A percentile compares a stretch with the other conserved stretches of the same genome.
phyloP scores from a whole-genome alignment of 2,797 vertebrate genomes.

The Novumbra hubbsi region DNA sequence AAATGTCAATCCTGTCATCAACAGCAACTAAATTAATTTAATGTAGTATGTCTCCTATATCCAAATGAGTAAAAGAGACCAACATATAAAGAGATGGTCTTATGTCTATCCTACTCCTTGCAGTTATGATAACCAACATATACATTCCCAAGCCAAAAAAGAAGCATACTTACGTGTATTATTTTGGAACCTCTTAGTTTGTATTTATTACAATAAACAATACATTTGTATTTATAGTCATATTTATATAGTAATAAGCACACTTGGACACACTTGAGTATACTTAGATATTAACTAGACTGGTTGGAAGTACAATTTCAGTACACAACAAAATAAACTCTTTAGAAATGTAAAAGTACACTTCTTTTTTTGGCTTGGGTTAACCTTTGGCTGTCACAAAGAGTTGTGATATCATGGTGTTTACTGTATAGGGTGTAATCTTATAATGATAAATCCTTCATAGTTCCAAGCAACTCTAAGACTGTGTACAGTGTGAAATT shows the following conservation, averaged over 20 bases:
- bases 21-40: background rate
- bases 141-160: too few relatives aligned
- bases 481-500: background rate
- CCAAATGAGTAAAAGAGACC: background rate
- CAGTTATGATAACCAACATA: background rate
- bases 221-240: too few relatives aligned
- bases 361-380: background rate
- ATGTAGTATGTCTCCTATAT: background rate
- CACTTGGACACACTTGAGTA: too few relatives aligned
- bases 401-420: background rate
- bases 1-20: background rate
- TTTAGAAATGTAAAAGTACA: too few relatives aligned
- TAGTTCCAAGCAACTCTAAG: background rate
- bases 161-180: too few relatives aligned
- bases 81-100: background rate
- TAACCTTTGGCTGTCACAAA: slow-evolving; percentile 17
- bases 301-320: too few relatives aligned
- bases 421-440: background rate
- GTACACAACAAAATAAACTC: too few relatives aligned
- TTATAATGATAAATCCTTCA: background rate
- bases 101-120: slow-evolving; percentile 11
- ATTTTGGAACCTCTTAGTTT: too few relatives aligned
- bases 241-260: too few relatives aligned
- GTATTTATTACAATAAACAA: too few relatives aligned
- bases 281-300: too few relatives aligned